A percentile compares a stretch with the other conserved stretches of the same genome.
These are phyloP conservation scores for Lanistes nyassanus DNA, from an alignment of 1,140 invertebrate species.

Conservation along the genomic window DNA sequence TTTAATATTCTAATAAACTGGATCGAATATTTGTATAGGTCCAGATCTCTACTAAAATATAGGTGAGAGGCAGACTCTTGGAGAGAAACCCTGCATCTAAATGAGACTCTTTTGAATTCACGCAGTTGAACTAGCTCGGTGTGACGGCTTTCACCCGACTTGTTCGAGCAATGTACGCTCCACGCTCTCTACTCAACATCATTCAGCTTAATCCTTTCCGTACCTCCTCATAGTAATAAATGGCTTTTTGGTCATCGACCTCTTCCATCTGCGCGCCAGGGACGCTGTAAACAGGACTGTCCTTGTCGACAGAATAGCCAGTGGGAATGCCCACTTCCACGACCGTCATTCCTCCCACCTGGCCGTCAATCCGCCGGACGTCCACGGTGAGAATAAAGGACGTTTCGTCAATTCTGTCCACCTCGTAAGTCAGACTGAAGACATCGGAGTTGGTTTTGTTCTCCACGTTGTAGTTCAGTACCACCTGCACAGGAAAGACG, in stretches of 20 bases:
- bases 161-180: neutral
- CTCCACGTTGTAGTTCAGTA: constrained; percentile 13
- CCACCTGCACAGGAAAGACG: neutral
- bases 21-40: too few species aligned
- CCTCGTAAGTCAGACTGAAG: neutral
- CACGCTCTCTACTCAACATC: neutral
- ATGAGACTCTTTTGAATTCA: too few species aligned
- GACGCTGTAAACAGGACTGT: constrained; percentile 31
- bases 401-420: neutral
- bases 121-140: too few species aligned
- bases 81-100: too few species aligned
- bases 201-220: neutral
- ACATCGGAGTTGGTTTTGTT: neutral
- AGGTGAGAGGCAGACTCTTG: too few species aligned
- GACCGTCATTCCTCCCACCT: constrained; percentile 48
- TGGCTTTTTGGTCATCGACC: constrained; percentile 79
- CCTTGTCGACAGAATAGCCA: constrained; percentile 45
- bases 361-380: neutral
- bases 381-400: neutral
- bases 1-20: too few species aligned
- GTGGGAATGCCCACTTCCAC: constrained; percentile 49
- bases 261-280: constrained; percentile 81
- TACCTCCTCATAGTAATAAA: constrained; percentile 81
- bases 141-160: too few species aligned
- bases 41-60: too few species aligned